Base-by-base conservation (phyloP, 2,888 invertebrate genomes). In the Fabriciana adippe region DNA sequence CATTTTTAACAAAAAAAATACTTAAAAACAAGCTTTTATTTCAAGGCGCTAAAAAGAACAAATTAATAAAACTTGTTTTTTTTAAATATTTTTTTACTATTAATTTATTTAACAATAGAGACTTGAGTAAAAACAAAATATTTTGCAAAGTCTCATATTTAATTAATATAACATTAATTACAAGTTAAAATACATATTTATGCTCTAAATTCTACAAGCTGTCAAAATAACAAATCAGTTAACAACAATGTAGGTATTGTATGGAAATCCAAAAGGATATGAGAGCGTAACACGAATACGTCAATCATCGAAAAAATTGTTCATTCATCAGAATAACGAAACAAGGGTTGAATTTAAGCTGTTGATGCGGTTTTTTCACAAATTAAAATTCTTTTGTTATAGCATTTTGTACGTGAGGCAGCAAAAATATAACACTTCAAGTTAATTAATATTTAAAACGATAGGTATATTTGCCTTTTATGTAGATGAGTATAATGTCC, bases 261-360 rank as follows among this genome's bases (percentile, higher is more conserved):
- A 13, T 60, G 31, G 13, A 60, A 60, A 35, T 50, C 13, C 26
- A 47, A 60, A 50, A 60, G 50, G 50, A 48, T 50, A 35, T 50
- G 31, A 60, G 35, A 60, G 60, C 60, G 60, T 31, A 60, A 51
- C 50, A 21, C 50, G 50, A 60, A 50, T 60, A 51, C 60, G 61
- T 61, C 61, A 61, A 61, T 61, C 61, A 61, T 61, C 16, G 35
- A 51, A 61, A 61, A 61, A 51, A 50, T 61, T 48, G 61, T 61
- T 61, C 51, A 61, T 61, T 61, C 61, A 61, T 61, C 61, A 61
- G 35, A 51, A 61, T 50, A 61, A 18, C 61, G 61, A 61, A 61
- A 61, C 61, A 51, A 61, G 61, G 61, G 35, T 61, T 61, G 31
- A 41, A 61, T 61, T 61, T 61, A 18, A 61, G 61, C 51, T 61